Evolutionary conservation across 1,140 invertebrate genomes (phyloP), one percentile per base, ranked within the genome.

Genomic region (Drosophila rhopaloa): DNA sequence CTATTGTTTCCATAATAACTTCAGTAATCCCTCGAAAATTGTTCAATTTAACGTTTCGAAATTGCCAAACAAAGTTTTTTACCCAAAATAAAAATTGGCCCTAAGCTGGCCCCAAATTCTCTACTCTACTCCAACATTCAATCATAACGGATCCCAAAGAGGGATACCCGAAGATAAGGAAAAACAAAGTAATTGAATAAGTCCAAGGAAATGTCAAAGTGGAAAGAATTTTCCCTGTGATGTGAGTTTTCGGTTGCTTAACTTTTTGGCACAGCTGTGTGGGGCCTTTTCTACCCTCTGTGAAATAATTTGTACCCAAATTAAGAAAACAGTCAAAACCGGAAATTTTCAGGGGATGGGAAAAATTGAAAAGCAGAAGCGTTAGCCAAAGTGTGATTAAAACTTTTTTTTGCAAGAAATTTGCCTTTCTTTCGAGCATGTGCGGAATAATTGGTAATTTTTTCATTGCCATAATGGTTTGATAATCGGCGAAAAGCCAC

Each of bases 311-410:
- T 86, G 76, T 82, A 82, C 79, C 83, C 83, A 86, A 86, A 86
- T 86, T 86, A 86, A 88, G 78, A 81, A 70, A 86, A 71, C 67
- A 71, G 65, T 48, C 75, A 56, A 68, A 51, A 14, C 24, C 38
- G 38, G 8, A 48, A 35, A 27, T 61, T 29, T 19, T 13, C 13
- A 37, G 43, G 46, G 29, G 37, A 32, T 44, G 62, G 59, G 40
- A 56, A 43, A 68, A 86, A 81, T 86, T 82, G 73, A 86, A 86
- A 88, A 83, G 73, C 75, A 65, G 73, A 63, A 79, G 81, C 83
- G 79, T 80, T 73, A 74, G 83, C 83, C 79, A 80, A 86, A 88
- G 83, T 88, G 83, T 88, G 83, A 88, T 88, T 88, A 88, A 88
- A 88, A 88, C 83, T 88, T 88, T 88, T 77, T 75, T 47, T 29